Base-by-base conservation (phyloP, 2,113 vertebrate genomes). In the Indicator maculatus region DNA sequence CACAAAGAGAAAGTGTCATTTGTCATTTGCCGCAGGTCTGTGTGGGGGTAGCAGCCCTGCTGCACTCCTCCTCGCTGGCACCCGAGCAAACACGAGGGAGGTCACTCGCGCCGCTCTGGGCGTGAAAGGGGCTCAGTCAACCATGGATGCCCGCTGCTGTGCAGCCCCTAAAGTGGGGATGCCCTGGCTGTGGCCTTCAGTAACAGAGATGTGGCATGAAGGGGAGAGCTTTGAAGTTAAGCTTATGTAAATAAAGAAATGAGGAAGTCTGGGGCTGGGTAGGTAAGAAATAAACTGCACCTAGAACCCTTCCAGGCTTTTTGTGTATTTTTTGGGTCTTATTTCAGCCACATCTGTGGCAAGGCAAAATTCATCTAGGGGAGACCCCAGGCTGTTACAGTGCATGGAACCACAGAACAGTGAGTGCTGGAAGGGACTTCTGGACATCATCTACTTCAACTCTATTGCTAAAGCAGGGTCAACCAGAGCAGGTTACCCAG, bases 1-100 rank as follows among this genome's bases (percentile, higher is more conserved):
- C 98, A 99, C 98, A 99, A 99, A 99, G 98, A 97, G 98, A 98
- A 98, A 98, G 98, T 99, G 99, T 99, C 98, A 98, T 99, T 98
- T 98, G 98, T 98, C 98, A 99, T 99, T 99, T 98, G 98, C 97
- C 97, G 96, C 94, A 96, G 97, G 97, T 88, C 97, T 97, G 39
- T 98, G 98, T 98, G 98, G 97, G 98, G 98, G 96, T 97, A 98
- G 98, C 97, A 63, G 97, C 97, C 94, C 96, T 10, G 90, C 97
- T 66, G 96, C 95, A 88, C 97, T 98, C 96, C 97, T 97, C 59
- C 96, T 97, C 52, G 96, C 97, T 91, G 92, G 97, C 98, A 98
- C 97, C 97, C 97, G 97, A 98, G 98, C 93, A 96, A 98, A 98
- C 98, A 98, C 73, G 97, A 96, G 98, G 98, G 97, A 97, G 98